Evolutionary conservation across 2,888 invertebrate genomes (phyloP).

Genomic region (Caenorhabditis wallacei): DNA sequence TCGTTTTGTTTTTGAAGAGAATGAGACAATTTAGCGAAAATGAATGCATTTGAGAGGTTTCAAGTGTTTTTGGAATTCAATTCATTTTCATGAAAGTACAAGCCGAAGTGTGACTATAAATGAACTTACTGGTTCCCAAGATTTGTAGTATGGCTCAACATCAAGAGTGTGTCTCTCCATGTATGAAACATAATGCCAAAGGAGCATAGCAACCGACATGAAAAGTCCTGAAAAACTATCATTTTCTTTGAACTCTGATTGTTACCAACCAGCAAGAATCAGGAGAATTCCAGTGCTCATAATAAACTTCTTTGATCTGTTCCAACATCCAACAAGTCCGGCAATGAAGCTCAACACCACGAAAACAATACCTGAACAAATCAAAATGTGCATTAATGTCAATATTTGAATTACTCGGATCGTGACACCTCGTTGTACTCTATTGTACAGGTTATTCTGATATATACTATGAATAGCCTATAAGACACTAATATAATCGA

Average conservation of each 20-base stretch:
- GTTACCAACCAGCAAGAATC: conserved; percentile 18
- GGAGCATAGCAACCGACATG: conserved; percentile 94
- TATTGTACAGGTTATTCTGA: conserved; percentile 60
- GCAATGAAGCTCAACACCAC: conserved; percentile 96
- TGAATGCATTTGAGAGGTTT: conserved; percentile 11
- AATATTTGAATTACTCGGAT: conserved; percentile 60
- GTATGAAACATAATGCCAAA: conserved; percentile 88
- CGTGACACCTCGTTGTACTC: conserved; percentile 62
- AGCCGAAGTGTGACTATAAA: background rate
- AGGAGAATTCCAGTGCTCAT: conserved; percentile 87
- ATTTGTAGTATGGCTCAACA: conserved; percentile 93
- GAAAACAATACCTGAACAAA: conserved; percentile 88
- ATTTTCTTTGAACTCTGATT: background rate
- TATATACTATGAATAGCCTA: conserved; percentile 39
- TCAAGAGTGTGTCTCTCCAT: conserved; percentile 95
- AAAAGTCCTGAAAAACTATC: conserved; percentile 86
- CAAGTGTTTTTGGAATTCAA: conserved; percentile 37
- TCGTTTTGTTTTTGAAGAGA: conserved; percentile 20
- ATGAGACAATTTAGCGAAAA: conserved; percentile 21
- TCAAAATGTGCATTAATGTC: conserved; percentile 66
- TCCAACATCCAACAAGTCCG: conserved; percentile 97
- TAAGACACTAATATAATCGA: conserved; percentile 23
- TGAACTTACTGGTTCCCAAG: conserved; percentile 87
- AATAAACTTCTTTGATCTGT: conserved; percentile 94
- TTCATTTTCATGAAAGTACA: background rate